Evolutionary conservation across 2,797 vertebrate species (phyloP).

Genomic region (Carcharodon carcharias): DNA sequence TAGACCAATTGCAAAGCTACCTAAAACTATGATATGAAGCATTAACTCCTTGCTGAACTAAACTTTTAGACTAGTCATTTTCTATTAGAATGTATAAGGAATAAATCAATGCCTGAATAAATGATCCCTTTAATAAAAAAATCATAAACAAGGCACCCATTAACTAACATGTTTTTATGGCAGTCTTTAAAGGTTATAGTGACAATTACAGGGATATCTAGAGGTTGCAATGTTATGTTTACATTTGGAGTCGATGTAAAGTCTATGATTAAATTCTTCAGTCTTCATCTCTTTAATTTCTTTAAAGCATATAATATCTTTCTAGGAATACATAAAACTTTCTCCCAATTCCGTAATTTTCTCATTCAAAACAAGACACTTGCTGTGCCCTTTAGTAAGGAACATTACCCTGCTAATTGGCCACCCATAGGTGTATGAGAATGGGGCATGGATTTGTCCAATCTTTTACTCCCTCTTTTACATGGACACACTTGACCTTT

Average conservation of each 20-base stretch:
- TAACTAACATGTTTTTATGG: not conserved
- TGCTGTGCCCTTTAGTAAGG: not conserved
- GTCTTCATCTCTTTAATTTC: not conserved
- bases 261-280: not conserved
- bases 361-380: not conserved
- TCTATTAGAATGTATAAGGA: not conserved
- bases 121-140: not conserved
- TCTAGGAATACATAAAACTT: not conserved
- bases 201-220: not conserved
- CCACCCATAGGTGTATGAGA: not conserved
- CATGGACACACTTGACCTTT: not conserved
- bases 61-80: not conserved
- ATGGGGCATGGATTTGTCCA: too few relatives aligned
- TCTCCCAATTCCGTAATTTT: not conserved
- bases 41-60: constrained; percentile 1
- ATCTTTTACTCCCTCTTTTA: too few relatives aligned
- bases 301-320: not conserved
- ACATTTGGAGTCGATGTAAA: not conserved
- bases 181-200: not conserved
- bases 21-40: not conserved
- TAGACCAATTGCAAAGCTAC: too few relatives aligned
- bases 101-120: not conserved
- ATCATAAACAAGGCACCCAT: not conserved
- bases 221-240: not conserved
- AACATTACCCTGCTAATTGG: not conserved